These are phyloP conservation scores for Tupaia tana DNA, from an alignment of 2,113 vertebrate species.

Conservation along the genomic window DNA sequence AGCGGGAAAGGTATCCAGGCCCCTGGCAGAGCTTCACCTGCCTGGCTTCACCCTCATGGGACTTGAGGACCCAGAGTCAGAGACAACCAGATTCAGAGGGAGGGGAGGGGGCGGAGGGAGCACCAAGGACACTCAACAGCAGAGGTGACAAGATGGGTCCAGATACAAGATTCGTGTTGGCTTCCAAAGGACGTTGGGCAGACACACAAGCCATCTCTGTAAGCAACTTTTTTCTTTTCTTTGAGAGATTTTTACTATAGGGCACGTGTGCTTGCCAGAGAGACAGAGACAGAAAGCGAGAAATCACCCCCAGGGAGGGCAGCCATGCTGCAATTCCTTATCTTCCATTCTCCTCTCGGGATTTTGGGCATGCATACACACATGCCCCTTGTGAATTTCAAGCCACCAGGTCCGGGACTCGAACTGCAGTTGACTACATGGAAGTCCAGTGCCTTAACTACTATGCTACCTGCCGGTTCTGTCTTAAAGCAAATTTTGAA, in stretches of 20 bases:
- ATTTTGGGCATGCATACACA: no score
- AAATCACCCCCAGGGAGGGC: no score
- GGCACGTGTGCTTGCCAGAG: no score
- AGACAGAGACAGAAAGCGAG: no score
- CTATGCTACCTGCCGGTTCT: no score
- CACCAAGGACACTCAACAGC: not conserved
- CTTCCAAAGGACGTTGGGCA: not conserved
- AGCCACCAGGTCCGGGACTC: no score
- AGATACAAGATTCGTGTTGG: not conserved
- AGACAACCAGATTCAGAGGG: fast-evolving
- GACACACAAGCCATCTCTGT: not conserved
- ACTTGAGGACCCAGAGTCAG: not conserved
- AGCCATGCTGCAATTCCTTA: no score
- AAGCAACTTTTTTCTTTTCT: not conserved
- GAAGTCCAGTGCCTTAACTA: no score
- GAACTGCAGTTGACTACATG: no score
- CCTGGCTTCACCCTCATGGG: not conserved
- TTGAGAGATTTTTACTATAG: not conserved
- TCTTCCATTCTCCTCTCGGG: no score
- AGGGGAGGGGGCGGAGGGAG: not conserved
- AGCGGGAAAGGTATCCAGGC: not conserved
- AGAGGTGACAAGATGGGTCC: not conserved
- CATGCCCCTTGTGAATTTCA: no score
- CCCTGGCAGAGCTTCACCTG: fast-evolving
- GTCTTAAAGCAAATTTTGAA: no score